phyloP scores from a whole-genome alignment of 2,113 vertebrate species.

The Chlorodrepanis virens region DNA sequence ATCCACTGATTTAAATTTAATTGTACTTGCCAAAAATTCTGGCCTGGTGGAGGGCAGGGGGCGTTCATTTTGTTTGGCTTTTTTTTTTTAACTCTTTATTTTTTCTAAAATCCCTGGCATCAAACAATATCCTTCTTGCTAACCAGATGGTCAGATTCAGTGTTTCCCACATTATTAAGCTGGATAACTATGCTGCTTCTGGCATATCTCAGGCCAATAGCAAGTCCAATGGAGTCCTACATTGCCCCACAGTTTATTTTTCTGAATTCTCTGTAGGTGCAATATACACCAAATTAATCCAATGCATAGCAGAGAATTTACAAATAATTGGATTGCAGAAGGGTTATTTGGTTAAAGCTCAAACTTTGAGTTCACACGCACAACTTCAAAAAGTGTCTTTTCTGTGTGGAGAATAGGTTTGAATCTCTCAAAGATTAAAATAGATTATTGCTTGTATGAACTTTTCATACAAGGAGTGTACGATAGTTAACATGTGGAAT shows the following conservation, averaged over 20 bases:
- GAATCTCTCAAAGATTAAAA: background rate
- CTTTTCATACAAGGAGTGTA: conserved; percentile 42
- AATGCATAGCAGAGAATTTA: background rate
- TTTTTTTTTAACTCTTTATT: background rate
- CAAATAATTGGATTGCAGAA: background rate
- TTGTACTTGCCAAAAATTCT: background rate
- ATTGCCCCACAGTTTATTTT: background rate
- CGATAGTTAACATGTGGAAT: conserved; percentile 45
- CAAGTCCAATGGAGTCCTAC: background rate
- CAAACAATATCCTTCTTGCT: background rate
- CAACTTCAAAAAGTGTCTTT: background rate
- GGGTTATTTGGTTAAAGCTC: background rate
- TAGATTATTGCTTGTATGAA: conserved; percentile 41
- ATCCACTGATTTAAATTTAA: background rate
- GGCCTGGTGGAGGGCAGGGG: accelerated
- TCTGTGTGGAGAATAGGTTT: background rate
- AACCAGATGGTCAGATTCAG: background rate
- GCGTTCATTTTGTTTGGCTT: accelerated
- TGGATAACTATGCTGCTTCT: background rate
- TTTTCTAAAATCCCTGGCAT: background rate
- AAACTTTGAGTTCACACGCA: background rate
- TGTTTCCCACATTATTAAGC: background rate
- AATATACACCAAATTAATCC: background rate
- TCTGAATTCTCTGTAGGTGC: background rate
- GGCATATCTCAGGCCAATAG: background rate